phyloP scores from a whole-genome alignment of 2,888 invertebrate species.

The Tanytarsus gracilentus region DNA sequence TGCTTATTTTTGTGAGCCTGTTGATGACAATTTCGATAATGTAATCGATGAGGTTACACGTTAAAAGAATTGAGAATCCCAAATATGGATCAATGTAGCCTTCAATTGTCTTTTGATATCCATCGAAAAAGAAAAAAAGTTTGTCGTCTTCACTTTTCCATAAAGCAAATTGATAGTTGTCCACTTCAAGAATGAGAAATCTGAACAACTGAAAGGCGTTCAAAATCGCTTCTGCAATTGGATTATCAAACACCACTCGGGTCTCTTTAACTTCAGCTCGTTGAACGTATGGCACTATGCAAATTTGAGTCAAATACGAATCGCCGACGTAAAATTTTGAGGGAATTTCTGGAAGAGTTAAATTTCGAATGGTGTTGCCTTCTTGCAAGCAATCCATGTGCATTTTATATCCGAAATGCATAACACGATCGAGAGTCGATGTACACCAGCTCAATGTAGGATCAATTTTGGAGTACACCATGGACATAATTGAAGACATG shows the following conservation, averaged over 20 bases:
- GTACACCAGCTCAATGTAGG: slow-evolving; percentile 55
- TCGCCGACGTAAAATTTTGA: slow-evolving; percentile 42
- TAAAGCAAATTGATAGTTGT: slow-evolving; percentile 49
- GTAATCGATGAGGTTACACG: not conserved
- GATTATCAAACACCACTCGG: slow-evolving; percentile 35
- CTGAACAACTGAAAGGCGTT: slow-evolving; percentile 34
- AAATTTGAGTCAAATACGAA: slow-evolving; percentile 36
- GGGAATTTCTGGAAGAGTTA: slow-evolving; percentile 35
- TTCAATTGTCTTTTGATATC: slow-evolving; percentile 52
- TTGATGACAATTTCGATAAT: slow-evolving; percentile 7
- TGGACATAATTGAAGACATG: slow-evolving; percentile 49
- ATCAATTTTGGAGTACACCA: slow-evolving; percentile 57
- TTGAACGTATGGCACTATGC: slow-evolving; percentile 35
- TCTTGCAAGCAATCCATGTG: slow-evolving; percentile 35
- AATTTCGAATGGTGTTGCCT: slow-evolving; percentile 35
- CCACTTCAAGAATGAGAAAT: slow-evolving; percentile 46
- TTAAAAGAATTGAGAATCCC: not conserved
- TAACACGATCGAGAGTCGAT: slow-evolving; percentile 50
- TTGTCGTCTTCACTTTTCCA: slow-evolving; percentile 52
- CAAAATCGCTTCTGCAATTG: slow-evolving; percentile 35
- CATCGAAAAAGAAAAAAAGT: slow-evolving; percentile 56
- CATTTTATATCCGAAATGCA: slow-evolving; percentile 49
- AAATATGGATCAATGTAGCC: slow-evolving; percentile 47
- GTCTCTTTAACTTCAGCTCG: slow-evolving; percentile 38
- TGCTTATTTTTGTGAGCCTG: not conserved